phyloP scores from a whole-genome alignment of 2,888 invertebrate genomes.

The Steinernema carpocapsae region DNA sequence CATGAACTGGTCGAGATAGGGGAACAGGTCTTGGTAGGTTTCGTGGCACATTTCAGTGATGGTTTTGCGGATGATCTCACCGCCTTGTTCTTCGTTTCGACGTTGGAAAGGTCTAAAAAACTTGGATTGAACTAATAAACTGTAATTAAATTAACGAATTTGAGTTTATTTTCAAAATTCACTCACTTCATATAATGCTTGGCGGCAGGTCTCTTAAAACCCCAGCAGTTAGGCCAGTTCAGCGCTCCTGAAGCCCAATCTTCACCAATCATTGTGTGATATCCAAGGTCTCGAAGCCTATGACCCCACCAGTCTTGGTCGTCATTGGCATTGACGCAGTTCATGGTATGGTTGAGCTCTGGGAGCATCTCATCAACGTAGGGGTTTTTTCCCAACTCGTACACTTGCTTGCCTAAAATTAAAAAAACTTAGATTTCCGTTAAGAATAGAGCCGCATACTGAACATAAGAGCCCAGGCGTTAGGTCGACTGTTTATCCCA shows the following conservation, averaged over 20 bases:
- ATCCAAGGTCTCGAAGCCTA: constrained; percentile 4
- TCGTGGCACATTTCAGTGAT: constrained; percentile 18
- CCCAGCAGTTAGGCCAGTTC: constrained; percentile 33
- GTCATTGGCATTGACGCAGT: neutral
- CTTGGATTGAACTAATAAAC: no score
- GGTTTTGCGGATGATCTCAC: neutral
- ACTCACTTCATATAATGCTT: constrained; percentile 37
- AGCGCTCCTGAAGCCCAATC: constrained; percentile 3
- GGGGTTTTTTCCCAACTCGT: neutral
- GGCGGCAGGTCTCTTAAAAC: constrained; percentile 28
- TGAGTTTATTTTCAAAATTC: neutral
- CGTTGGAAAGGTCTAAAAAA: constrained; percentile 10
- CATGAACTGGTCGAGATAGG: constrained; percentile 36
- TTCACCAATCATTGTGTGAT: constrained; percentile 26
- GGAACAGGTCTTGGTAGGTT: neutral
- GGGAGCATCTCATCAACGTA: no score
- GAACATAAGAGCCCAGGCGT: constrained; percentile 6
- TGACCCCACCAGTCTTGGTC: constrained; percentile 1
- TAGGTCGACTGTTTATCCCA: constrained; percentile 2
- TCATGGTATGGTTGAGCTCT: neutral
- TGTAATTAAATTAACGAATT: neutral
- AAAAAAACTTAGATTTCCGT: neutral
- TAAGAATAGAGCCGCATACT: neutral
- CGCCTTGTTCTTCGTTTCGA: constrained; percentile 8
- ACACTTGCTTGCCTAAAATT: neutral